Evolutionary conservation across 2,888 invertebrate genomes (phyloP).

Genomic region (Esperia sulphurella): DNA sequence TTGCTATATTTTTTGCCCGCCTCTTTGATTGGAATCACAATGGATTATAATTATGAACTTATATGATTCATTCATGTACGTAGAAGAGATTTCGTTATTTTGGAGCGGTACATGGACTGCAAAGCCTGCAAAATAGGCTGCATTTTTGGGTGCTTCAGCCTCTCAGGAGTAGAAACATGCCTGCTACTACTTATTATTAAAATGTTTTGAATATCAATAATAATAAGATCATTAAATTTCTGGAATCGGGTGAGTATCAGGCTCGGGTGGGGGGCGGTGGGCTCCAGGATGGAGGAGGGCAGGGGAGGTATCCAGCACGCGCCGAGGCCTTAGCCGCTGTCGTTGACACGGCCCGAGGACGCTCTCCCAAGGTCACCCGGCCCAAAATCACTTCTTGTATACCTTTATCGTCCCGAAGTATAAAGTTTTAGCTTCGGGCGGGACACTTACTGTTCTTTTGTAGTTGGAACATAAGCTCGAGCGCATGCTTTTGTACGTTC

Average conservation of each 20-base stretch:
- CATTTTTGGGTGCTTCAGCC: too few species aligned
- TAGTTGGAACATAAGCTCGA: neutral
- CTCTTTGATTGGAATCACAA: too few species aligned
- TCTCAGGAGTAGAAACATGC: too few species aligned
- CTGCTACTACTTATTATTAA: too few species aligned
- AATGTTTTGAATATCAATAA: neutral
- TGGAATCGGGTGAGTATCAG: slow-evolving; percentile 30
- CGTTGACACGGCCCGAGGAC: slow-evolving; percentile 73
- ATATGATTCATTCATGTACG: too few species aligned
- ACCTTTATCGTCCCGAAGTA: neutral
- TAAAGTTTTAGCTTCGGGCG: neutral
- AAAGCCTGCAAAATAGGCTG: too few species aligned
- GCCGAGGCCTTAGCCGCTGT: slow-evolving; percentile 49
- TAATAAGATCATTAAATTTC: slow-evolving; percentile 41
- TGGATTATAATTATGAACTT: too few species aligned
- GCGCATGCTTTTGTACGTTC: neutral
- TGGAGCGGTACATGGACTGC: too few species aligned
- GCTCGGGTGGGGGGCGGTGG: slow-evolving; percentile 16
- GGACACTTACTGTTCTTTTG: neutral
- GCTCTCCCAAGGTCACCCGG: slow-evolving; percentile 59
- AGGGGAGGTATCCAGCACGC: slow-evolving; percentile 34
- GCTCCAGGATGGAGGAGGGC: slow-evolving; percentile 16
- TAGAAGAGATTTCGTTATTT: too few species aligned
- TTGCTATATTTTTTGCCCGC: too few species aligned
- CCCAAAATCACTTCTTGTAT: slow-evolving; percentile 27